Base-by-base conservation (phyloP, 2,113 vertebrate genomes). In the Loxodonta africana region DNA sequence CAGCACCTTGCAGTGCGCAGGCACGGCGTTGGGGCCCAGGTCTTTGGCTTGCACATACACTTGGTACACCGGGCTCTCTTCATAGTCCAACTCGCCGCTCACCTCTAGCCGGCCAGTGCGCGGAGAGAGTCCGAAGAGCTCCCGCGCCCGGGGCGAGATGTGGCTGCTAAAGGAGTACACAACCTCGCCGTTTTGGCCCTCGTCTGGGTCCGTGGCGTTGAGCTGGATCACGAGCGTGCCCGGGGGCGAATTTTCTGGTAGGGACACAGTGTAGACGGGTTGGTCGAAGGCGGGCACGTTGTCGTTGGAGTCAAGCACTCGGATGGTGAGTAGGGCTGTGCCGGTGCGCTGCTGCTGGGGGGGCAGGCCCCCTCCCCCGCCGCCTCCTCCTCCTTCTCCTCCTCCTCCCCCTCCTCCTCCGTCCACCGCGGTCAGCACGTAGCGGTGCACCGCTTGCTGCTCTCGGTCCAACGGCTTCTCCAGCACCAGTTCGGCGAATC, bases 11-110 rank as follows among this genome's bases (percentile, higher is more conserved):
- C 99, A 99, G 98, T 99, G 99, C 14, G 99, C 99, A 0, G 99
- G 99, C 93, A 99, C 99, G 6, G 99, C 99, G 96, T 99, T 99
- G 18, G 99, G 99, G 62, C 99, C 99, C 98, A 99, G 98, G 91
- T 99, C 99, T 96, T 99, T 99, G 96, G 99, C 99, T 98, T 99
- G 99, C 44, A 99, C 99, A 80, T 99, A 99, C 85, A 99, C 99
- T 97, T 99, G 99, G 95, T 99, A 99, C 57, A 99, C 98, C 41
- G 98, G 97, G 98, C 99, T 99, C 98, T 99, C 99, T 97, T 99
- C 99, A 80, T 99, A 99, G 97, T 99, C 99, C 95, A 99, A 99
- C 98, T 99, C 99, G 1, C 99, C 99, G 92, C 99, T 99, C 98
- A 99, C 99, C 98, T 99, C 99, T 88, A 99, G 98, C 71, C 99